A percentile compares a stretch with the other conserved stretches of the same genome.
These are phyloP conservation scores for Leucoptera coffeella DNA, from an alignment of 2,888 invertebrate species.

Conservation along the genomic window DNA sequence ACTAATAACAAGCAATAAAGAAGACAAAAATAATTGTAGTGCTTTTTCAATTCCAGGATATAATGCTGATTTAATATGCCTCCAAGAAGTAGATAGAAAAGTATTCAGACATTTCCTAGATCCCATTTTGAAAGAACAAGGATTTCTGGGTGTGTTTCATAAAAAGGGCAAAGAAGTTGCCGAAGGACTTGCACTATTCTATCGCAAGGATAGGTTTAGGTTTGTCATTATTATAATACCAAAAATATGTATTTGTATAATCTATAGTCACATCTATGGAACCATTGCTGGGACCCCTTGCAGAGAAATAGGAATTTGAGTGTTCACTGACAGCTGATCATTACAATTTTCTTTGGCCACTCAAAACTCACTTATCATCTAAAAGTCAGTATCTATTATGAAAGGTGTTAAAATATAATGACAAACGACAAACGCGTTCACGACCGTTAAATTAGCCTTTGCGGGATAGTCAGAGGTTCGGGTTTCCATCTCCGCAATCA, in stretches of 20 bases:
- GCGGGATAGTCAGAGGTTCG: no score
- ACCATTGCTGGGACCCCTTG: no score
- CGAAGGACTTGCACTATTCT: conserved; percentile 82
- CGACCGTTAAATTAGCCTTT: no score
- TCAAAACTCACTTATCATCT: no score
- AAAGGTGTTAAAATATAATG: no score
- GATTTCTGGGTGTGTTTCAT: conserved; percentile 57
- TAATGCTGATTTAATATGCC: conserved; percentile 81
- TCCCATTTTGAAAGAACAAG: conserved; percentile 49
- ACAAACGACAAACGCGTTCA: no score
- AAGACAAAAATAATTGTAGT: conserved; percentile 2
- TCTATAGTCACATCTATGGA: no score
- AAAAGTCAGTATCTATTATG: no score
- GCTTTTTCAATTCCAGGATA: conserved; percentile 56
- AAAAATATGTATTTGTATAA: conserved; percentile 1
- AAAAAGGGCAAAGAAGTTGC: conserved; percentile 67
- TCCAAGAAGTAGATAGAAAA: conserved; percentile 88
- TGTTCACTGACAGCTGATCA: neutral
- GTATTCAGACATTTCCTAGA: conserved; percentile 64
- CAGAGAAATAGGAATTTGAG: neutral
- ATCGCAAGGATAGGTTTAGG: conserved; percentile 62
- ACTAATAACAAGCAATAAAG: neutral
- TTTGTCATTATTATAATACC: conserved; percentile 14
- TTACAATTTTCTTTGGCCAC: no score
- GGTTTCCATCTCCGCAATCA: no score